Base-by-base conservation (phyloP, 2,113 vertebrate genomes). In the Hoplias malabaricus region DNA sequence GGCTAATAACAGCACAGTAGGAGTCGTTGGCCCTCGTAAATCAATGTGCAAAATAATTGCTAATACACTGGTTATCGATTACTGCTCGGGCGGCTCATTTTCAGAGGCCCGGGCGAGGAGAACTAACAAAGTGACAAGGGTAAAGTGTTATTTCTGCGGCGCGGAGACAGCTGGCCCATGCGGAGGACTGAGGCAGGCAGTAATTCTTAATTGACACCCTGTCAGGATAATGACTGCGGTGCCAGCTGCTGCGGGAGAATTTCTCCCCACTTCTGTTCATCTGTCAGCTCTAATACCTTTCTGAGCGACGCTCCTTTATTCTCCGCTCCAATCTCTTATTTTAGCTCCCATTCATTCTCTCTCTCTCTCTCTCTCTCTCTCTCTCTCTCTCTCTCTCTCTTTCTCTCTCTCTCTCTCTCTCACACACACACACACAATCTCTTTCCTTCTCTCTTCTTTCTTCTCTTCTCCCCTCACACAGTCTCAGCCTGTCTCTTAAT, bases 191-290 rank as follows among this genome's bases (percentile, higher is more conserved):
- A 93, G 93, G 94, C 94, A 93, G 87, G 95, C 96, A 96, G 95
- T 98, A 96, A 97, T 98, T 98, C 96, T 97, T 98, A 99, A 99
- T 98, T 98, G 97, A 99, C 97, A 98, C 95, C n/a, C 96, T 98
- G 97, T 98, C 97, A 97, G 93, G 94, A 80, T 84, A 67, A 86
- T 87, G 89, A 88, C 87, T 83, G 88, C 89, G 85, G 89, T 91
- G 93, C 94, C 95, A 96, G 95, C 94, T 95, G 95, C 94, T 94
- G 93, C 92, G 90, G 90, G 93, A 94, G 92, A 94, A 94, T 93
- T 92, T 93, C 94, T 95, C 94, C 94, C 93, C 93, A 88, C 91
- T 91, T 93, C 94, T 96, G 96, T 95, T 98, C 96, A 96, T 96
- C 95, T 96, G 96, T 98, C 97, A 99, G 94, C 95, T 98, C 94